phyloP scores from a whole-genome alignment of 1,140 invertebrate species.

The Macrocentrus cingulum region DNA sequence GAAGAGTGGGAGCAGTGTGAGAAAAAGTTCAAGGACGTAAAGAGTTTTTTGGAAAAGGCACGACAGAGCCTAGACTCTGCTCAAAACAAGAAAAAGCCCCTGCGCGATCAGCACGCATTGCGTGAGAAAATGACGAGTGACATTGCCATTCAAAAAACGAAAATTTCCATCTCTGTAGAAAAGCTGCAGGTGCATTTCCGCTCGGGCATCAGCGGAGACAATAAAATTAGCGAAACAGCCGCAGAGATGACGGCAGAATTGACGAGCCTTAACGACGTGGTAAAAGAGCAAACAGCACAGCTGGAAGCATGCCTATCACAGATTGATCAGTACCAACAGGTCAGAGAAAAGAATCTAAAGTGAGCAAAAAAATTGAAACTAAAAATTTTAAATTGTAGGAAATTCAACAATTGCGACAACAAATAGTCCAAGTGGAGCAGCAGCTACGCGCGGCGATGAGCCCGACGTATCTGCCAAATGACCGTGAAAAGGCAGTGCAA shows the following conservation, averaged over 20 bases:
- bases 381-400: constrained; percentile 66
- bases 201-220: constrained; percentile 77
- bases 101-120: constrained; percentile 80
- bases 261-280: constrained; percentile 65
- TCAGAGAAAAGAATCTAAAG: no score
- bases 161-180: constrained; percentile 87
- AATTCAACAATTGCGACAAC: constrained; percentile 78
- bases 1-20: constrained; percentile 97
- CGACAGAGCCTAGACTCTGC: constrained; percentile 74
- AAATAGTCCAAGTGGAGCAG: constrained; percentile 83
- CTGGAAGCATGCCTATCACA: constrained; percentile 80
- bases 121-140: constrained; percentile 86
- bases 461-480: constrained; percentile 78
- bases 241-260: constrained; percentile 70
- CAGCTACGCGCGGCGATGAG: constrained; percentile 78
- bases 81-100: constrained; percentile 80
- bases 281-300: constrained; percentile 71
- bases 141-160: constrained; percentile 86
- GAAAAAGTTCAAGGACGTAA: constrained; percentile 87
- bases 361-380: no score
- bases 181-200: constrained; percentile 90
- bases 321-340: constrained; percentile 83
- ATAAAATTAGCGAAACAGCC: constrained; percentile 72
- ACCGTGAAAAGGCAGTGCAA: constrained; percentile 78
- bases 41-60: constrained; percentile 85